Base-by-base conservation (phyloP, 1,140 invertebrate species). In the Cheumatopsyche charites region DNA sequence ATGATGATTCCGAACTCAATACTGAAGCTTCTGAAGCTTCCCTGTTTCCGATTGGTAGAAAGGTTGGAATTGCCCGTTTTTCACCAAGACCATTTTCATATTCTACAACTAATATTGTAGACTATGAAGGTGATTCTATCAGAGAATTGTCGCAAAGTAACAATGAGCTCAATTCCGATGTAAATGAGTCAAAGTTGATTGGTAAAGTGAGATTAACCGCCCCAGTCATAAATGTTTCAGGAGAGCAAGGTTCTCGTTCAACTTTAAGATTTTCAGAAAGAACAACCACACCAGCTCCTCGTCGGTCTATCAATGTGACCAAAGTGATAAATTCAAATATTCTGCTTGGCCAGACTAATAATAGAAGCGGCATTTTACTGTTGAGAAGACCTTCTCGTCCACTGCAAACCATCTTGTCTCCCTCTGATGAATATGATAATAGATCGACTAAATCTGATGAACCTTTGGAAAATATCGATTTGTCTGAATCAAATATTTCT, bases 401-500 rank as follows among this genome's bases (percentile, higher is more conserved):
- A 15, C 1, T 65, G 11, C 71, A 9, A 62, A 17, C 17, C 19
- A 63, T 29, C 12, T n/a, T 47, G 4, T 47, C 26, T 49, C 23
- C 52, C 11, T 17, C 62, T 21, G 79, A 83, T 13, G 80, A 82
- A 55, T 79, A 81, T 62, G 47, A 41, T 17, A 25, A 26, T 45
- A 52, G 49, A 47, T 69, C 19, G 58, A 65, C 36, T 1, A 52
- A 68, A 43, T 45, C 78, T 19, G 82, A 84, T 69, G 82, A 82
- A 67, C 85, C 84, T 79, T 80, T 78, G 29, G 86, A 87, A 77
- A 85, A 86, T 72, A 86, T 87, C 71, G 80, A 83, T 71, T 75
- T 87, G 41, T 87, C 86, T 1, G 86, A 87, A 79, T 85, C 81
- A 74, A 85, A 84, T 61, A 85, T 87, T 73, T 80, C 82, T 76